Conservation (phyloP, 1,140 invertebrate genomes). For the Plectrocnemia conspersa region DNA sequence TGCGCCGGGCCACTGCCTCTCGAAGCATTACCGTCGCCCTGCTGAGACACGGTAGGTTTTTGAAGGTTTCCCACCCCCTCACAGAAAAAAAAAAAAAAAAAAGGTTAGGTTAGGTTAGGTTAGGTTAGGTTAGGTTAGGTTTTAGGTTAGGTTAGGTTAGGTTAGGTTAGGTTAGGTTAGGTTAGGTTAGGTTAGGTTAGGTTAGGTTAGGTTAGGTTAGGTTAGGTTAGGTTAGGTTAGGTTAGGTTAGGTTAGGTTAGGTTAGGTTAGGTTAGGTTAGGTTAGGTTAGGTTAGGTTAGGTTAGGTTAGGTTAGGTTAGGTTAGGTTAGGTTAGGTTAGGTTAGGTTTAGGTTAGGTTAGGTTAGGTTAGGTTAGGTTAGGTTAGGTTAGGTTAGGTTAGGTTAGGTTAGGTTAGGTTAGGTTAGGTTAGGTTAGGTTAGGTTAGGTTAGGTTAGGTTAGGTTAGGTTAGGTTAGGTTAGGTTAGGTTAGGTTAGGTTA, state of each 20-base stretch:
- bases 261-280: slow-evolving; percentile 38
- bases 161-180: slow-evolving; percentile 35
- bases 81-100: too few species aligned
- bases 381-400: slow-evolving; percentile 36
- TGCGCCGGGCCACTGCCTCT: too few species aligned
- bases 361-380: slow-evolving; percentile 39
- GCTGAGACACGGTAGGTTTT: too few species aligned
- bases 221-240: slow-evolving; percentile 29
- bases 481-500: slow-evolving; percentile 18
- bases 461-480: slow-evolving; percentile 38
- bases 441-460: slow-evolving; percentile 39
- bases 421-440: slow-evolving; percentile 36
- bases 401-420: slow-evolving; percentile 19
- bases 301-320: slow-evolving; percentile 35
- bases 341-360: slow-evolving; percentile 33
- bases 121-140: slow-evolving; percentile 37
- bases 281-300: slow-evolving; percentile 31
- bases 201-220: slow-evolving; percentile 32
- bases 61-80: too few species aligned
- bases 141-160: slow-evolving; percentile 36
- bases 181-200: slow-evolving; percentile 34
- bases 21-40: too few species aligned
- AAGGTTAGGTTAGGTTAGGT: slow-evolving; percentile 38
- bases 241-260: slow-evolving; percentile 35
- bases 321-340: slow-evolving; percentile 36